Evolutionary conservation across 2,888 invertebrate species (phyloP), one percentile per base, ranked within the genome.

Genomic region (Phalangium opilio): DNA sequence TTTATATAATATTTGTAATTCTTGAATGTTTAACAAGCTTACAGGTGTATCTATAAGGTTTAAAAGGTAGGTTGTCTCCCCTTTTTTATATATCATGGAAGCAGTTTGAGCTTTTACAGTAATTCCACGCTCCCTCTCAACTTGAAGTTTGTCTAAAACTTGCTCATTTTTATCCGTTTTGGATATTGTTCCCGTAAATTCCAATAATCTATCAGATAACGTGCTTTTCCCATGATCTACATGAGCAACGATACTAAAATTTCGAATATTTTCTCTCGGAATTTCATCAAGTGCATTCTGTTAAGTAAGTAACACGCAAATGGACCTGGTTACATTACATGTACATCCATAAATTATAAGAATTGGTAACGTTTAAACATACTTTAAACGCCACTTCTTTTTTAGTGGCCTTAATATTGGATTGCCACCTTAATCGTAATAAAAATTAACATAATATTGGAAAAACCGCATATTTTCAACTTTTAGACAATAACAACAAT

Each of bases 151-250:
- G 56, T 73, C 73, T 50, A 73, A 57, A 33, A 73, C 68, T 61
- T 53, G 56, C 15, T 61, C 57, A 48, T 63, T 61, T 21, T 63
- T 61, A 1, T 48, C 49, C 27, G 60, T 60, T 41, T 58, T 61
- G 21, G 63, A 57, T 48, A 71, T 67, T 1, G 66, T 64, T 41
- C 91, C 93, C 15, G 93, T 90, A 46, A 83, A 68, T 74, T 96
- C 95, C 12, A 98, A 67, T n/a, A 98, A 66, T 47, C 96, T 73
- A 65, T 98, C 96, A 1, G 96, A 93, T 49, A 98, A 69, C 0
- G 96, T 98, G 66, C 90, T 90, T 70, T 98, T 98, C 0, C 96
- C 96, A 72, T 96, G 96, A 66, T 98, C 96, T 1, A 98, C 85
- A 69, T 98, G 96, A n/a, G 96, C 96, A 53, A 98, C 89, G 60